phyloP scores from a whole-genome alignment of 2,888 invertebrate genomes.

The Drosophila meridionalis region DNA sequence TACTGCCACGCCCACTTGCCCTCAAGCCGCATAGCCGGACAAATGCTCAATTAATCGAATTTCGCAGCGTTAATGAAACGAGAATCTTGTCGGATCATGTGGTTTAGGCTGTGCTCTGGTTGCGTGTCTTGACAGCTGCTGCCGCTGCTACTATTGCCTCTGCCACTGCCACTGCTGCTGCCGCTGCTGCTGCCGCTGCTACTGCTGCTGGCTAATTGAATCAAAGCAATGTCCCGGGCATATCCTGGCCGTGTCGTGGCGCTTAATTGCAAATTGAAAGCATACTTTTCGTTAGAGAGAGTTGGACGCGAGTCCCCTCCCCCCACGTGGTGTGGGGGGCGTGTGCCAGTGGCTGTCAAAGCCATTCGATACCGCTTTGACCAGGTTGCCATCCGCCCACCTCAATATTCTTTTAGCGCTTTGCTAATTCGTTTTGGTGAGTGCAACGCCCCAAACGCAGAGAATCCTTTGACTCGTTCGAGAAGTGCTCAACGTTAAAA shows the following conservation, averaged over 20 bases:
- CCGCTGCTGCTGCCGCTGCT: neutral
- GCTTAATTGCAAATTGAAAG: slow-evolving; percentile 75
- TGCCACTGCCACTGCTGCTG: slow-evolving; percentile 4
- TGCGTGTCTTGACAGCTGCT: slow-evolving; percentile 41
- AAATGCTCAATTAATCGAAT: slow-evolving; percentile 80
- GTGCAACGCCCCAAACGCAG: slow-evolving; percentile 18
- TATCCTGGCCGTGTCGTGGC: slow-evolving; percentile 29
- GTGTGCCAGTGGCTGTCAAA: slow-evolving; percentile 63
- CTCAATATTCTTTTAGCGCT: slow-evolving; percentile 12
- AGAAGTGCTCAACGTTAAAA: slow-evolving; percentile 62
- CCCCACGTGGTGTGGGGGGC: neutral
- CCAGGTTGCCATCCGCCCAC: slow-evolving; percentile 27
- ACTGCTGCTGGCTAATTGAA: slow-evolving; percentile 71
- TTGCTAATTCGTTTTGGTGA: slow-evolving; percentile 14
- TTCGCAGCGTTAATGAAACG: slow-evolving; percentile 71
- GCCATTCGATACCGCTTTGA: slow-evolving; percentile 65
- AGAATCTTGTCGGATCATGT: slow-evolving; percentile 67
- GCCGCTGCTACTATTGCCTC: slow-evolving; percentile 2
- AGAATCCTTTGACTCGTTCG: slow-evolving; percentile 55
- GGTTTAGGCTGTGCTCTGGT: slow-evolving; percentile 45
- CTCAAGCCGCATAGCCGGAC: slow-evolving; percentile 52
- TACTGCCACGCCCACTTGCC: slow-evolving; percentile 16
- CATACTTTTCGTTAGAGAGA: slow-evolving; percentile 59
- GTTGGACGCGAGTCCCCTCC: neutral
- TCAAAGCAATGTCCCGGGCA: slow-evolving; percentile 65